These are phyloP conservation scores for Listronotus oregonensis DNA, from an alignment of 1,140 invertebrate species.

Conservation along the genomic window DNA sequence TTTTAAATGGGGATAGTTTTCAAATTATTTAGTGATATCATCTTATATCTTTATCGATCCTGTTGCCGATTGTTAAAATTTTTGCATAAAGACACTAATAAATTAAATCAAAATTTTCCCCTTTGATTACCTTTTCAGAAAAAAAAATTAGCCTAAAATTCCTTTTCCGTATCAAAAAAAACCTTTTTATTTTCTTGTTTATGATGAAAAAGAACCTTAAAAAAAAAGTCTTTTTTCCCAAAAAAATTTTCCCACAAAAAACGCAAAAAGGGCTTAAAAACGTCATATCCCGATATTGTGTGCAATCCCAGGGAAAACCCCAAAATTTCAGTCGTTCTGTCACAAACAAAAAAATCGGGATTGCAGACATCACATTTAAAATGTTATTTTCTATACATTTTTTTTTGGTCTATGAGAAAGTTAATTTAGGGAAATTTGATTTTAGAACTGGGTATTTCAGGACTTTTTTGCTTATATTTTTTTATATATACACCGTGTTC, in stretches of 20 bases:
- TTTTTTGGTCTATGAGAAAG: neutral
- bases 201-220: neutral
- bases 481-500: too few relatives aligned
- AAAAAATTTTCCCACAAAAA: constrained; percentile 4
- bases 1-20: too few relatives aligned
- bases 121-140: too few relatives aligned
- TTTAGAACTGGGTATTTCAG: neutral
- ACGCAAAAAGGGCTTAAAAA: constrained; percentile 16
- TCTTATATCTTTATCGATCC: too few relatives aligned
- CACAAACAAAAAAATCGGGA: neutral
- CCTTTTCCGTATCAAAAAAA: too few relatives aligned
- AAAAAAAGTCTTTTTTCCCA: neutral
- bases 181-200: too few relatives aligned
- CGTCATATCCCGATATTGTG: constrained; percentile 18
- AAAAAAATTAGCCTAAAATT: too few relatives aligned
- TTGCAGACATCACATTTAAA: constrained; percentile 12
- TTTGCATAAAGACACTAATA: too few relatives aligned
- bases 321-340: constrained; percentile 15
- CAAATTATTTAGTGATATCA: too few relatives aligned
- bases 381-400: constrained; percentile 3
- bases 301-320: neutral
- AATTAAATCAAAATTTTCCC: too few relatives aligned
- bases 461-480: too few relatives aligned
- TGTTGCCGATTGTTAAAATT: too few relatives aligned
- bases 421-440: neutral